phyloP scores from a whole-genome alignment of 2,797 vertebrate genomes.

The Scolopax bukidnonensis region DNA sequence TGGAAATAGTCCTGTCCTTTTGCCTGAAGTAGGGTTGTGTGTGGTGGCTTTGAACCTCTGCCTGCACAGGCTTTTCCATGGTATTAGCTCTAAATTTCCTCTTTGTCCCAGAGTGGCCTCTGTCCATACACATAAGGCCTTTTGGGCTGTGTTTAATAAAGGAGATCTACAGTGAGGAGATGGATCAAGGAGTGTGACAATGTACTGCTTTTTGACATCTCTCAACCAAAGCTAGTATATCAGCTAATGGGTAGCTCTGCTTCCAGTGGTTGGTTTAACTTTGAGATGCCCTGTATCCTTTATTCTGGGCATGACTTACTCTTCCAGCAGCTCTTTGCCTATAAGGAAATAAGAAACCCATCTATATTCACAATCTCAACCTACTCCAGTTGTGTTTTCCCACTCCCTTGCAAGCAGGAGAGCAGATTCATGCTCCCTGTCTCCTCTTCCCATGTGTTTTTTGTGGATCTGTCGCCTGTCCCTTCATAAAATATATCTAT shows the following conservation, averaged over 20 bases:
- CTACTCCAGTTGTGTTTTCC: neutral
- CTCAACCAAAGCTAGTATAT: neutral
- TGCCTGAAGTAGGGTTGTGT: neutral
- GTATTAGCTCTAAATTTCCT: neutral
- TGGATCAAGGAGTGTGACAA: neutral
- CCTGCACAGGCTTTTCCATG: neutral
- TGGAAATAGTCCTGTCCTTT: neutral
- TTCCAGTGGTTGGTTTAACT: neutral
- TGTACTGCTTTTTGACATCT: neutral
- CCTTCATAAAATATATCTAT: neutral
- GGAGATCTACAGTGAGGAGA: neutral
- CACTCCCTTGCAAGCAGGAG: neutral
- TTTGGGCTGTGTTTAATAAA: accelerated
- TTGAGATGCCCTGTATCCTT: neutral
- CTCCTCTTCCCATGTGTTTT: neutral
- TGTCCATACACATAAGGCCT: neutral
- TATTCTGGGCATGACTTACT: neutral
- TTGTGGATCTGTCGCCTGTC: neutral
- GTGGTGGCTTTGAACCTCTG: neutral
- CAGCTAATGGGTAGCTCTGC: neutral
- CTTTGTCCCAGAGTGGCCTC: neutral
- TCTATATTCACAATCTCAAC: neutral
- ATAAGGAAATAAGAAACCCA: neutral
- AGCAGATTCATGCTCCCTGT: neutral
- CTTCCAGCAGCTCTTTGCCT: neutral